Evolutionary conservation across 2,113 vertebrate species (phyloP), one percentile per base, ranked within the genome.

Genomic region (Jacana jacana): DNA sequence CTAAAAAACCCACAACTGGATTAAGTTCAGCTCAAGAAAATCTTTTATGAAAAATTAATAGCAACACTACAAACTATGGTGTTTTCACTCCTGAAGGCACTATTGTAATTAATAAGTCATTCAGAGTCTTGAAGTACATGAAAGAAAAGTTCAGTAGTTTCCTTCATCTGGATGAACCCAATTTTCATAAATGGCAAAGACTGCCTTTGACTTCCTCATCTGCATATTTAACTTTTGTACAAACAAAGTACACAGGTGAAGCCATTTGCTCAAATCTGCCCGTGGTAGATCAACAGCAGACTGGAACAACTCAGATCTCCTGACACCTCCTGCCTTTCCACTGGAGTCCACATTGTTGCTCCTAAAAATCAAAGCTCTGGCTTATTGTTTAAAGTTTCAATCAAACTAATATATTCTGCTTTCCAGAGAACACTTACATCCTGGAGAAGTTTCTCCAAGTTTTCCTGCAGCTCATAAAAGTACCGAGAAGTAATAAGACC

Each of bases 391-490:
- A 23, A 86, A 77, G 25, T 46, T 80, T 48, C 22, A 81, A 91
- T 39, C 39, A 71, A 78, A 93, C 70, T 11, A 91, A 92, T 3
- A 61, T 11, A 81, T 69, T 83, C 79, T 57, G 2, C 28, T 89
- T 96, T 81, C 44, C 65, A 85, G 37, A 81, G 80, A 88, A 60
- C 30, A 99, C 99, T 99, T 96, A 99, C 99, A 93, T 99, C 99
- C 95, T 99, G 99, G 65, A 99, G 98, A 92, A 99, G 98, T 97
- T 99, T 99, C 98, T 99, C 99, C 95, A 99, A 98, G 97, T 98
- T 99, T 95, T 99, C 99, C 97, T 99, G 99, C 64, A 99, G 98
- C 96, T 99, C 99, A n/a, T 99, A 99, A 98, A 99, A 99, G 97
- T 99, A 99, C 63, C 98, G 98, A 75, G 99, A 99, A 68, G 99